Evolutionary conservation across 2,113 vertebrate species (phyloP).

Genomic region (Empidonax alnorum): DNA sequence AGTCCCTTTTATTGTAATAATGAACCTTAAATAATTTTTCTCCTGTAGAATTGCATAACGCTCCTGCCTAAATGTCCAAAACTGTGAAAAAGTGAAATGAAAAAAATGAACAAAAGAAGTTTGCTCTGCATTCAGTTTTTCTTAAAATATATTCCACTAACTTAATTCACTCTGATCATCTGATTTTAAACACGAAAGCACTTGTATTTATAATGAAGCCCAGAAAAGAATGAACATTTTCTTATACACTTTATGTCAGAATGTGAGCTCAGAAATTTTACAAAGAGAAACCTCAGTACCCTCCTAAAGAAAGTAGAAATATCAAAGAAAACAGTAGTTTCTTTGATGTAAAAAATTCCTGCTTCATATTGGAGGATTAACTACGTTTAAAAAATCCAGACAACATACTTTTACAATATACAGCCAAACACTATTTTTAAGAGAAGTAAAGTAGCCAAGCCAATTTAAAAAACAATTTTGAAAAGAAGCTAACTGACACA

Average conservation of each 20-base stretch:
- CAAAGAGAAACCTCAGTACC: background rate
- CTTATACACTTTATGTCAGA: background rate
- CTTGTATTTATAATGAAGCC: background rate
- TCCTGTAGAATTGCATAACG: background rate
- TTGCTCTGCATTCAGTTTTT: background rate
- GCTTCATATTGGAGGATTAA: constrained; percentile 11
- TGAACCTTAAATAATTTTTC: background rate
- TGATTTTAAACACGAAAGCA: background rate
- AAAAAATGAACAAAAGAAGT: background rate
- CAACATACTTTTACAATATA: background rate
- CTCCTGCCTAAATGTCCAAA: background rate
- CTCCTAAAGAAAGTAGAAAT: background rate
- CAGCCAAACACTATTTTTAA: background rate
- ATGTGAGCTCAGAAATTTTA: background rate
- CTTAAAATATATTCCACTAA: background rate
- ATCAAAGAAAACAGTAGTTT: constrained; percentile 9
- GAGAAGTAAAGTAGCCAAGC: background rate
- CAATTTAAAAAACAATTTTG: background rate
- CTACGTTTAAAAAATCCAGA: background rate
- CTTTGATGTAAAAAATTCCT: constrained; percentile 36
- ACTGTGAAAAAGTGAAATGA: background rate
- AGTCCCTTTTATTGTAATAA: background rate
- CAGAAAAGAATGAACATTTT: background rate
- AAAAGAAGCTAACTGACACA: constrained; percentile 35
- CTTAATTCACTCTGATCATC: background rate